These are phyloP conservation scores for Condylura cristata DNA, from an alignment of 2,113 vertebrate species.

Conservation along the genomic window DNA sequence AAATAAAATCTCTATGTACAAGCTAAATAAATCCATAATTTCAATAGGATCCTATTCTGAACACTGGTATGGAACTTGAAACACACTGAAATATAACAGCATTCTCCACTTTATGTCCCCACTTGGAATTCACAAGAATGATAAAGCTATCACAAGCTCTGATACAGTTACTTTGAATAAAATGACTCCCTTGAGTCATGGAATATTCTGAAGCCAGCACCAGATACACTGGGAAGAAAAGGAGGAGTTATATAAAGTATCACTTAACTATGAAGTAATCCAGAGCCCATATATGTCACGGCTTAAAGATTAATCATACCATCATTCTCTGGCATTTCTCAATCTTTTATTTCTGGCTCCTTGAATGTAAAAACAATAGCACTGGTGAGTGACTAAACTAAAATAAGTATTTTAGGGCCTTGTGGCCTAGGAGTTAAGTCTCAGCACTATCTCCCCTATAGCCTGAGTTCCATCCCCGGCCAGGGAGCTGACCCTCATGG, in stretches of 20 bases:
- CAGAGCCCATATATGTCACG: background rate
- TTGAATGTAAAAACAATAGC: background rate
- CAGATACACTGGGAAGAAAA: background rate
- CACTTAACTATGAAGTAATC: background rate
- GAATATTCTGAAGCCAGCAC: background rate
- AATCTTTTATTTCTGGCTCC: background rate
- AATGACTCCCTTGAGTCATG: background rate
- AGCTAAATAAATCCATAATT: slow-evolving; percentile 16
- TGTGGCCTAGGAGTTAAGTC: too few relatives aligned
- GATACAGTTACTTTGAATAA: background rate
- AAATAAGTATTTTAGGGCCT: background rate
- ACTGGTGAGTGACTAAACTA: background rate
- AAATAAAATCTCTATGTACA: background rate
- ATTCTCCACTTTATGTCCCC: slow-evolving; percentile 1
- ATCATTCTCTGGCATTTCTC: background rate
- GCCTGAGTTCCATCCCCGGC: too few relatives aligned
- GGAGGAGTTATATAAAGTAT: background rate
- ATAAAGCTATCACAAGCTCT: background rate
- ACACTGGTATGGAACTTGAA: background rate
- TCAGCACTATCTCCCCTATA: too few relatives aligned
- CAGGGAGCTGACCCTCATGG: too few relatives aligned
- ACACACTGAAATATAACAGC: background rate
- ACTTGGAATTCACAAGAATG: slow-evolving; percentile 19
- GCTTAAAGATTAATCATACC: background rate
- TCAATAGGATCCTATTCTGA: background rate